These are phyloP conservation scores for Sebastes iracundus DNA, from an alignment of 2,797 vertebrate species.

Conservation along the genomic window DNA sequence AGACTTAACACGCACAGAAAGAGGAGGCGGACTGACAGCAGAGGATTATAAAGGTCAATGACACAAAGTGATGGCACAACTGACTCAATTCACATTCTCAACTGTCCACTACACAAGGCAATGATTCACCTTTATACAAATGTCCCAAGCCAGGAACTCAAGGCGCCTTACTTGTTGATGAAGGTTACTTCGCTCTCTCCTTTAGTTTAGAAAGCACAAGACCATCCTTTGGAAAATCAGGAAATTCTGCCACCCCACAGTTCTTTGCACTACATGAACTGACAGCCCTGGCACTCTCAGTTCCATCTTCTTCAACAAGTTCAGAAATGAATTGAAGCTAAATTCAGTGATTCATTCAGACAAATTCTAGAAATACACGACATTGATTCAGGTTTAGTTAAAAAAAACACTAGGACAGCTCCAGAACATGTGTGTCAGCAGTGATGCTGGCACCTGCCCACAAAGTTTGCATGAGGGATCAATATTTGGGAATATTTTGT, in stretches of 20 bases:
- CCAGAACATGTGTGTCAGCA: too few species aligned
- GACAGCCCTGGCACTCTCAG: neutral
- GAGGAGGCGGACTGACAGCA: neutral
- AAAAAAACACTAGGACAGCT: too few species aligned
- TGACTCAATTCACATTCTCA: neutral
- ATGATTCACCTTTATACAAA: neutral
- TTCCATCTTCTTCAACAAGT: neutral
- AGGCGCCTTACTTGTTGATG: neutral
- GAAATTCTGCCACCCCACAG: neutral
- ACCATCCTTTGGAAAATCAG: neutral
- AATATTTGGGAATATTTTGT: too few species aligned
- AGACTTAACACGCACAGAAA: neutral
- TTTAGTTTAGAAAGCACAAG: neutral
- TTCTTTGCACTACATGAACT: neutral
- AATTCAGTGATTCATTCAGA: neutral
- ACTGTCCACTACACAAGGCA: neutral
- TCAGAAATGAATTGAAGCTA: neutral
- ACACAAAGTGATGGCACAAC: neutral
- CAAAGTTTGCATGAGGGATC: too few species aligned
- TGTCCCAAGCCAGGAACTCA: neutral
- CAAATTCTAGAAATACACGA: too few species aligned
- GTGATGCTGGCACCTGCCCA: too few species aligned
- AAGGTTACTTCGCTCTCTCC: neutral
- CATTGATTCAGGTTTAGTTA: too few species aligned
- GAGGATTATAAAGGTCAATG: conserved; percentile 2